A percentile compares a stretch with the other conserved stretches of the same genome.
phyloP scores from a whole-genome alignment of 1,140 invertebrate genomes.

The Ceratina australensis region DNA sequence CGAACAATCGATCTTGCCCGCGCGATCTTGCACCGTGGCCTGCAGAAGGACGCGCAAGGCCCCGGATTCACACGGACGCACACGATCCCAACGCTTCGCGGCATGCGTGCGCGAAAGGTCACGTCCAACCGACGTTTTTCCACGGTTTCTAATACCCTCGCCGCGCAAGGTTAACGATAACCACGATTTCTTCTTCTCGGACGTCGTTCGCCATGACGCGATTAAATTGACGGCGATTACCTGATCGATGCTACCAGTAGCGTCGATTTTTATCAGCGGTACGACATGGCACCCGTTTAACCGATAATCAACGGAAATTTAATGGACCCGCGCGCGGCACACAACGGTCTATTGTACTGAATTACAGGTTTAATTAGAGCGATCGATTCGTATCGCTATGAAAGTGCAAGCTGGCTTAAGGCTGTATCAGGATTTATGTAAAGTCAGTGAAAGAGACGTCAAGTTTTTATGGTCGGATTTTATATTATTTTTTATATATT shows the following conservation, averaged over 20 bases:
- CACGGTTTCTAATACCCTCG: slow-evolving; percentile 59
- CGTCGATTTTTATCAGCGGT: neutral
- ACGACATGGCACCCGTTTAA: too few relatives aligned
- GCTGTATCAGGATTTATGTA: too few relatives aligned
- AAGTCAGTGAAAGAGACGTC: too few relatives aligned
- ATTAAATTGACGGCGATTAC: slow-evolving; percentile 19
- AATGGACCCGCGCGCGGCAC: neutral
- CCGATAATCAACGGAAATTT: slow-evolving; percentile 16
- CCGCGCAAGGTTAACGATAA: slow-evolving; percentile 57
- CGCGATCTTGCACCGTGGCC: slow-evolving; percentile 41
- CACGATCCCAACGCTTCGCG: slow-evolving; percentile 15
- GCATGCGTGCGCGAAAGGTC: slow-evolving; percentile 66
- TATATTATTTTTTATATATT: too few relatives aligned
- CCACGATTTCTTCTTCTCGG: slow-evolving; percentile 26
- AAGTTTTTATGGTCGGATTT: too few relatives aligned
- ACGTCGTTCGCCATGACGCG: neutral
- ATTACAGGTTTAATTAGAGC: slow-evolving; percentile 32
- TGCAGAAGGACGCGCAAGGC: slow-evolving; percentile 53
- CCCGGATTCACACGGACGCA: slow-evolving; percentile 44
- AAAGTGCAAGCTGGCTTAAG: slow-evolving; percentile 8
- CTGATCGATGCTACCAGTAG: slow-evolving; percentile 9
- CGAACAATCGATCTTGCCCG: slow-evolving; percentile 62
- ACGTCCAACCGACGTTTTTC: slow-evolving; percentile 49
- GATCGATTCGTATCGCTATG: slow-evolving; percentile 27
- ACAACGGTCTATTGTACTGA: slow-evolving; percentile 6